A percentile compares a stretch with the other conserved stretches of the same genome.
These are phyloP conservation scores for Pholis gunnellus DNA, from an alignment of 2,113 vertebrate genomes.

Conservation along the genomic window DNA sequence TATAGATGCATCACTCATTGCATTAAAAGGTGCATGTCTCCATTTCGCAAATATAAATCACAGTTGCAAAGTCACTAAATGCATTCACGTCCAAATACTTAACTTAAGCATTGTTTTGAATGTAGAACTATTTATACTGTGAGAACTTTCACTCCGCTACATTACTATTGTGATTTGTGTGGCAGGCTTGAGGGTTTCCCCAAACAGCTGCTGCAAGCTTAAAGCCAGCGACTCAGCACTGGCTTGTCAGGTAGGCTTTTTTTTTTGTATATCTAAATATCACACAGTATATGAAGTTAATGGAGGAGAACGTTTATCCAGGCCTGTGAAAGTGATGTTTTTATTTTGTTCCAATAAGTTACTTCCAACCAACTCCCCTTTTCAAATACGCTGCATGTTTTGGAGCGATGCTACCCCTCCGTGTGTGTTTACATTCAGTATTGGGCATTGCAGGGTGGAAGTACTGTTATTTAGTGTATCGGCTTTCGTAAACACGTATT, in stretches of 20 bases:
- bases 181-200: constrained; percentile 20
- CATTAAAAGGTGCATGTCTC: constrained; percentile 11
- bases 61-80: neutral
- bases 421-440: neutral
- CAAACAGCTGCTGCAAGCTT: constrained; percentile 5
- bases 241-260: neutral
- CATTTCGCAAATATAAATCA: neutral
- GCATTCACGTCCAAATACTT: neutral
- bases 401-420: neutral
- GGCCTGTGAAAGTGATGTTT: neutral
- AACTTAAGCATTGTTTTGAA: neutral
- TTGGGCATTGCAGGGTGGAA: neutral
- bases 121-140: neutral
- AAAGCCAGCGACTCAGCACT: neutral
- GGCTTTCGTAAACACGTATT: neutral
- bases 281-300: neutral
- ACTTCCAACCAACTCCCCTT: neutral
- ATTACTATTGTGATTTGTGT: constrained; percentile 4
- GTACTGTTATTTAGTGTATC: neutral
- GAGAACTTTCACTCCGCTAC: neutral
- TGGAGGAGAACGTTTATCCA: neutral
- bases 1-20: neutral
- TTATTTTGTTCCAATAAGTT: neutral
- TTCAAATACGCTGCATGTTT: neutral
- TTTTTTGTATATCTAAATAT: neutral